Conservation (phyloP, 2,888 invertebrate species). For the Amiota mariae region DNA sequence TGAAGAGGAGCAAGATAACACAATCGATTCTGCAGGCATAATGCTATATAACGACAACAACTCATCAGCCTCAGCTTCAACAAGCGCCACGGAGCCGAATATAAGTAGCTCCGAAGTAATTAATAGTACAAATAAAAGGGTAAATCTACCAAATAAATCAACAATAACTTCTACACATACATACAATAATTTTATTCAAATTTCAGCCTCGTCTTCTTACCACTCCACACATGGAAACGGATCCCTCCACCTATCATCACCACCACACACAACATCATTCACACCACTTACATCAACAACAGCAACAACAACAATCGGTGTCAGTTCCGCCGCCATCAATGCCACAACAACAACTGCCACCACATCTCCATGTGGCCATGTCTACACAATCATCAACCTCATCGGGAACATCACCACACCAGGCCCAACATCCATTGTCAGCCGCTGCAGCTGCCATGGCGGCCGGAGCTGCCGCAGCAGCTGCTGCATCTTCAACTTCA, state of each 20-base stretch:
- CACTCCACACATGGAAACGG: conserved; percentile 70
- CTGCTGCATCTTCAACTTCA: conserved; percentile 46
- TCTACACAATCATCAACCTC: conserved; percentile 40
- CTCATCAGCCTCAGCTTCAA: conserved; percentile 63
- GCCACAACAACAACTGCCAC: conserved; percentile 49
- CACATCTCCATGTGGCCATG: conserved; percentile 62
- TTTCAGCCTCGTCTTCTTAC: conserved; percentile 69
- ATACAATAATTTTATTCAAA: not conserved
- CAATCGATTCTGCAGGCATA: conserved; percentile 79
- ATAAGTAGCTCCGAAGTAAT: conserved; percentile 72
- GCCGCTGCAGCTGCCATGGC: conserved; percentile 43
- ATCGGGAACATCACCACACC: not conserved
- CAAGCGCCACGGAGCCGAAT: conserved; percentile 74
- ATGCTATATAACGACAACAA: conserved; percentile 69
- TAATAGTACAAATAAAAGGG: conserved; percentile 74
- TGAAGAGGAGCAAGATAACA: conserved; percentile 81
- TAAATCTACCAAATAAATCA: conserved; percentile 53
- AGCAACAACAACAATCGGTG: conserved; percentile 33
- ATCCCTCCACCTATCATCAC: conserved; percentile 73
- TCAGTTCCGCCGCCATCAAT: conserved; percentile 49
- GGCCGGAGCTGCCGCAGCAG: conserved; percentile 43
- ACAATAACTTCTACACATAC: not conserved
- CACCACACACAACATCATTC: conserved; percentile 70
- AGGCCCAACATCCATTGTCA: not conserved
- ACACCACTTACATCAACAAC: conserved; percentile 49